These are phyloP conservation scores for Callocephalon fimbriatum DNA, from an alignment of 2,113 vertebrate species.

Conservation along the genomic window DNA sequence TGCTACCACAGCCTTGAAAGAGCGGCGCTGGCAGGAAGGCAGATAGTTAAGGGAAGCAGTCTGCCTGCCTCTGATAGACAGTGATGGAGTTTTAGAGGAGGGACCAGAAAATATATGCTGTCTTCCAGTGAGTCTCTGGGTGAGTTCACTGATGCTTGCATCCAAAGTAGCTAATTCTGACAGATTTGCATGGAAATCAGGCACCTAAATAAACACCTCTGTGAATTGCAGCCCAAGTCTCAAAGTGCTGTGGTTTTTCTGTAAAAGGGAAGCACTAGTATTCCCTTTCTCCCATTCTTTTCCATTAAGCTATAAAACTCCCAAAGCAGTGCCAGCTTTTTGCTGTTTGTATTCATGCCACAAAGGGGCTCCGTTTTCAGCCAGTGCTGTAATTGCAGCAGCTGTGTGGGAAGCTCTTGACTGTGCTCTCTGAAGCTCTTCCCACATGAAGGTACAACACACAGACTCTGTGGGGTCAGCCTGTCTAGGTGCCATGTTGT, in stretches of 20 bases:
- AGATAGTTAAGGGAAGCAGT: slow-evolving; percentile 15
- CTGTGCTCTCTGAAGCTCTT: not conserved
- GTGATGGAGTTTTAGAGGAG: not conserved
- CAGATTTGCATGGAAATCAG: not conserved
- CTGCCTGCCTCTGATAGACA: not conserved
- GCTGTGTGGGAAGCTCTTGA: not conserved
- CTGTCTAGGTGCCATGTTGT: not conserved
- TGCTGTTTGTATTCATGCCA: not conserved
- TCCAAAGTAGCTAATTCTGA: not conserved
- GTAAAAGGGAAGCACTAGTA: not conserved
- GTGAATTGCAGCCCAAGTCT: not conserved
- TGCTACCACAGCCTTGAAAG: not conserved
- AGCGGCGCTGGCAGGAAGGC: not conserved
- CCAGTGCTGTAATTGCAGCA: not conserved
- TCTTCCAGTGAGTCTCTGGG: not conserved
- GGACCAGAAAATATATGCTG: not conserved
- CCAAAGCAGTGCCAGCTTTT: not conserved
- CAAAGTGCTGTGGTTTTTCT: fast-evolving
- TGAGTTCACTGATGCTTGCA: not conserved
- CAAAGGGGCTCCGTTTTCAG: slow-evolving; percentile 10
- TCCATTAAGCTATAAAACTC: not conserved
- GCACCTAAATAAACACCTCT: not conserved
- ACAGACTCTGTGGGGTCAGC: not conserved
- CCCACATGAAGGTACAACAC: not conserved
- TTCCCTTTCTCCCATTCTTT: not conserved